These are phyloP conservation scores for Podotricha telesiphe DNA, from an alignment of 2,888 invertebrate species.

Conservation along the genomic window DNA sequence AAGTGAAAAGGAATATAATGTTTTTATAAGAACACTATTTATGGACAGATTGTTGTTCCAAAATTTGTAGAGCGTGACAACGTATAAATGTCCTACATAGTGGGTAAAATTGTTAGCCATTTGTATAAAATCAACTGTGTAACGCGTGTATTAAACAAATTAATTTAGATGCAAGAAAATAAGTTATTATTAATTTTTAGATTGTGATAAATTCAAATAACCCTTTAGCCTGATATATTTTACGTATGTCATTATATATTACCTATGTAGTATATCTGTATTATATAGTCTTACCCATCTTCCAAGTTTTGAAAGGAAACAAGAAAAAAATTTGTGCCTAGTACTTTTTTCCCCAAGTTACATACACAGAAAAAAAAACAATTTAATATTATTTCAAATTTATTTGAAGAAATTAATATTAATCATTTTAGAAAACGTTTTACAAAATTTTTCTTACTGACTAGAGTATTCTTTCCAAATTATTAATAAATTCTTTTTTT, in stretches of 20 bases:
- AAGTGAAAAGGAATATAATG: neutral
- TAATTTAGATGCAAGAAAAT: neutral
- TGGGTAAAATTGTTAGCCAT: neutral
- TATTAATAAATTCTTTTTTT: neutral
- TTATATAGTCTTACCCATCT: too few relatives aligned
- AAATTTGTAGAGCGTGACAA: conserved; percentile 65
- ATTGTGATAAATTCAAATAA: too few relatives aligned
- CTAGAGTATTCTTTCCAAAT: conserved; percentile 4
- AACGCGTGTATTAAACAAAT: too few relatives aligned
- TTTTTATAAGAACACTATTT: neutral
- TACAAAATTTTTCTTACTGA: conserved; percentile 21
- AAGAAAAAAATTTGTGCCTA: too few relatives aligned
- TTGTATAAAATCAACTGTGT: neutral
- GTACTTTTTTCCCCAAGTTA: too few relatives aligned
- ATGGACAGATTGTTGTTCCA: conserved; percentile 51
- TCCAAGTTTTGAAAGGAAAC: too few relatives aligned
- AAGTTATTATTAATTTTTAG: too few relatives aligned
- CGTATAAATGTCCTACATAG: conserved; percentile 43
- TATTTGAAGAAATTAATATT: neutral
- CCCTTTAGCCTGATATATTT: too few relatives aligned
- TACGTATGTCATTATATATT: too few relatives aligned
- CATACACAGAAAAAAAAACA: neutral
- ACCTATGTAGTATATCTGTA: too few relatives aligned
- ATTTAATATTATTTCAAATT: neutral
- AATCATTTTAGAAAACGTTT: neutral